Conservation (phyloP, 92 coral and sea anemone species). For the Porites cylindrica region DNA sequence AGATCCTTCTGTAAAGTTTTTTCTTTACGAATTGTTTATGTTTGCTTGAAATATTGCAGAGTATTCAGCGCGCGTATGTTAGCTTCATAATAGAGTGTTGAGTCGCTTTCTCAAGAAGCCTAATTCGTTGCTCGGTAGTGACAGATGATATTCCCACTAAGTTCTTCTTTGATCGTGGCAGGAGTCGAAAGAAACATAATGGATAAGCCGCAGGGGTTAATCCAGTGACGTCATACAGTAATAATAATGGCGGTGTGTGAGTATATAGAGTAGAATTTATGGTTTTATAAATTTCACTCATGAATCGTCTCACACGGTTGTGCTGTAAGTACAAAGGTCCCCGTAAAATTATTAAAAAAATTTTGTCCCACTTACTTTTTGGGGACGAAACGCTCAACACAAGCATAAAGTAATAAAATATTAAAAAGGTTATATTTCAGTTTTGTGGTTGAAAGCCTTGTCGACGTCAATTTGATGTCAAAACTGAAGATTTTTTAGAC, state of each 20-base stretch:
- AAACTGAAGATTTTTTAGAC: neutral
- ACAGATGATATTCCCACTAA: no score
- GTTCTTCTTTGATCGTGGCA: no score
- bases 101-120: neutral
- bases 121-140: neutral
- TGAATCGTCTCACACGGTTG: neutral
- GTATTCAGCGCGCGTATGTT: neutral
- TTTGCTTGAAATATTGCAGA: neutral
- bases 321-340: neutral
- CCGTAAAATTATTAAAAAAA: neutral
- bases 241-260: neutral
- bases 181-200: neutral
- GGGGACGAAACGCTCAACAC: neutral
- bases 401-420: conserved; percentile 1
- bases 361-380: neutral
- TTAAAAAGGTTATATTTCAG: neutral
- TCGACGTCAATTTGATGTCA: conserved; percentile 10
- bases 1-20: neutral
- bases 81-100: no score
- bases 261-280: neutral
- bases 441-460: conserved; percentile 10
- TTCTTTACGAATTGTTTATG: neutral
- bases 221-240: conserved; percentile 24
- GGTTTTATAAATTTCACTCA: neutral
- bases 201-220: conserved; percentile 6